phyloP scores from a whole-genome alignment of 2,888 invertebrate genomes.

The Pseudanteris insignis region DNA sequence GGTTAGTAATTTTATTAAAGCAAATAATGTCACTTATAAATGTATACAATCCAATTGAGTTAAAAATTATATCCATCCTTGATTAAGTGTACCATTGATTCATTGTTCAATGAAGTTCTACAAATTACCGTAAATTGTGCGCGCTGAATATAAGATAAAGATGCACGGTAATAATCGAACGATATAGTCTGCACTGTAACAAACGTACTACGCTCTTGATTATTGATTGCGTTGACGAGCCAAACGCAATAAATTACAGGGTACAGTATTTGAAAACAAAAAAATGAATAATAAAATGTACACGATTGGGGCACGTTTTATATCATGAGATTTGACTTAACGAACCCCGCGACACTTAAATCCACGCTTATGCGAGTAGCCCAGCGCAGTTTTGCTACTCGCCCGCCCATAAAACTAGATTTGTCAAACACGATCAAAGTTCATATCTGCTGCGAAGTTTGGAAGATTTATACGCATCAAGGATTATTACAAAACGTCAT shows the following conservation, averaged over 20 bases:
- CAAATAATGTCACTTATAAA: too few species aligned
- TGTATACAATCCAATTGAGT: too few species aligned
- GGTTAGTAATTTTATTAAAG: too few species aligned
- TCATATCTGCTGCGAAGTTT: slow-evolving; percentile 37
- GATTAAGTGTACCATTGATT: too few species aligned
- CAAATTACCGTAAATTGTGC: too few species aligned
- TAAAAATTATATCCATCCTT: too few species aligned
- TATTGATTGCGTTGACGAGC: background rate
- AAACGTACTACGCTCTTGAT: too few species aligned
- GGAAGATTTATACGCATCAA: slow-evolving; percentile 40
- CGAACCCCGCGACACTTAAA: slow-evolving; percentile 33
- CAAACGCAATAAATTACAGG: slow-evolving; percentile 7
- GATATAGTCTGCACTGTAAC: too few species aligned
- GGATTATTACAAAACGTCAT: slow-evolving; percentile 37
- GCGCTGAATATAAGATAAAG: too few species aligned
- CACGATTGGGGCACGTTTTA: slow-evolving; percentile 17
- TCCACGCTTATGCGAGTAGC: slow-evolving; percentile 34
- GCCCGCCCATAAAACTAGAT: slow-evolving; percentile 40
- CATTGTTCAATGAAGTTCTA: too few species aligned
- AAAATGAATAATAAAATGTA: slow-evolving; percentile 17
- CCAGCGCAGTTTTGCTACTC: slow-evolving; percentile 29
- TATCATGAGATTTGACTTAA: slow-evolving; percentile 39
- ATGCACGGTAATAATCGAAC: too few species aligned
- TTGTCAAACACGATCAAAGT: slow-evolving; percentile 40
- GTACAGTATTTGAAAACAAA: background rate